These are phyloP conservation scores for Chaitophorus viminalis DNA, from an alignment of 2,888 invertebrate species.

Conservation along the genomic window DNA sequence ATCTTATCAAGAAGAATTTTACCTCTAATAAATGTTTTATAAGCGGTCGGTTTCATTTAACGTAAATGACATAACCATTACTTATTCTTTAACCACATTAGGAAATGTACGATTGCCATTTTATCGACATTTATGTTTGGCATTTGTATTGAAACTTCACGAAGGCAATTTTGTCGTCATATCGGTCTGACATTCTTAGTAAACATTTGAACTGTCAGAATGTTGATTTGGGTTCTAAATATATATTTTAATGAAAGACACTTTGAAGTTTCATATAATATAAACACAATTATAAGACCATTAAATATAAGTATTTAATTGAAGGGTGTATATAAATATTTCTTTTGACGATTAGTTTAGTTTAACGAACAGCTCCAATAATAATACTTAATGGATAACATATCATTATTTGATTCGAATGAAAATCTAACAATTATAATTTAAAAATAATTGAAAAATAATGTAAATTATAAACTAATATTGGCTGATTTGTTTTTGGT, in stretches of 20 bases:
- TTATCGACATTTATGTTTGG: background rate
- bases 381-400: too few relatives aligned
- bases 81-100: background rate
- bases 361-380: too few relatives aligned
- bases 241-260: background rate
- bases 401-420: too few relatives aligned
- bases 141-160: background rate
- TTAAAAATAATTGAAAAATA: too few relatives aligned
- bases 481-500: too few relatives aligned
- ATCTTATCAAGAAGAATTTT: background rate
- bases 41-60: background rate
- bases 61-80: background rate
- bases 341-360: too few relatives aligned
- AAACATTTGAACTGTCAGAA: background rate
- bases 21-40: background rate
- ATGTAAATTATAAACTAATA: too few relatives aligned
- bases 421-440: too few relatives aligned
- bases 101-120: background rate
- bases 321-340: too few relatives aligned
- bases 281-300: background rate
- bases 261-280: background rate
- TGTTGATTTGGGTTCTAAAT: background rate
- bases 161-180: background rate
- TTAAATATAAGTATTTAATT: background rate
- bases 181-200: background rate